Base-by-base conservation (phyloP, 2,888 invertebrate species). In the Automeris io region DNA sequence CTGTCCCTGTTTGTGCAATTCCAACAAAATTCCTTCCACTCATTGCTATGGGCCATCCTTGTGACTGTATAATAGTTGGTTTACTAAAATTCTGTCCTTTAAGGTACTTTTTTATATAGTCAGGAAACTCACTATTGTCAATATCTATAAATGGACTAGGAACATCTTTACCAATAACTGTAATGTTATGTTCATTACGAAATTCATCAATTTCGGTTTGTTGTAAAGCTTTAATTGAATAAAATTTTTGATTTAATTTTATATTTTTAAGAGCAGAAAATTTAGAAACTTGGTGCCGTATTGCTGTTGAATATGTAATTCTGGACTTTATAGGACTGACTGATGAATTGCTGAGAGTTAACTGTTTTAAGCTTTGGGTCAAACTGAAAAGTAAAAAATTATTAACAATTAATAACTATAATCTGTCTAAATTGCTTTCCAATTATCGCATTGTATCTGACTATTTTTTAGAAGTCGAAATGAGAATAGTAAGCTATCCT, bases 41-140 rank as follows among this genome's bases (percentile, higher is more conserved):
- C 67, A 95, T 85, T 29, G 93, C 92, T 51, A 95, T 91, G 3
- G 95, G 95, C 95, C 95, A 95, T 8, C 93, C 92, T 67, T 94
- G 93, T 2, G 93, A 90, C 70, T 95, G 95, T 57, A 95, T 95
- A 2, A 94, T 88, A 1, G 95, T 95, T 0, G 95, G 95, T 46
- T 90, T 89, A 1, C 78, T 72, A 58, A 91, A 92, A 7, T 91
- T 92, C 67, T 90, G 91, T 21, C 83, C 76, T 44, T 81, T 86
- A 26, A 91, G 80, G 51, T 88, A 91, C 4, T 85, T 77, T 83
- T 91, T 90, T 24, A 93, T 90, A 48, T 91, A 91, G 51, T 91
- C 91, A 4, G 94, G 94, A 61, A 94, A 93, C 45, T 89, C 89
- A 48, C 91, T 91, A 54, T 92, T 93, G 39, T 92, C 90, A 68